These are phyloP conservation scores for Rotaria sp. DNA, from an alignment of 2,888 invertebrate genomes.

Conservation along the genomic window DNA sequence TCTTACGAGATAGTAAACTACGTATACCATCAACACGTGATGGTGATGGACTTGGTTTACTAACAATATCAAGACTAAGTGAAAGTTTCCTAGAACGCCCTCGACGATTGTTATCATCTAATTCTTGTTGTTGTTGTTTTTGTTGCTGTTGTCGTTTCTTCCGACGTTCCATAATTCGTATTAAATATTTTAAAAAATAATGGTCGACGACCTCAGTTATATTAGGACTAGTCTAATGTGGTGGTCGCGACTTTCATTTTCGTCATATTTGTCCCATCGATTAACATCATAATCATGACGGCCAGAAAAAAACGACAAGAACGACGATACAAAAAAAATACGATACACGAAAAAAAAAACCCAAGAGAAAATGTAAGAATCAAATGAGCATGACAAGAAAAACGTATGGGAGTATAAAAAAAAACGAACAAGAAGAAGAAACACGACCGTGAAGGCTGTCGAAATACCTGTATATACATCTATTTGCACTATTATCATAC, in stretches of 20 bases:
- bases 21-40: not conserved
- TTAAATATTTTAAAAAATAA: too few species aligned
- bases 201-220: not conserved
- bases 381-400: conserved; percentile 18
- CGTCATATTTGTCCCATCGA: conserved; percentile 4
- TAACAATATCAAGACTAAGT: not conserved
- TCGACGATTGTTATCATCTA: not conserved
- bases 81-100: not conserved
- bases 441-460: not conserved
- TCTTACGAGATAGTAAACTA: conserved; percentile 1
- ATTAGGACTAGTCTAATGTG: not conserved
- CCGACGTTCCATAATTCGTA: not conserved
- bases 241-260: not conserved
- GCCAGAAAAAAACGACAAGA: not conserved
- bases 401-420: not conserved
- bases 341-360: not conserved
- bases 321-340: not conserved
- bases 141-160: not conserved
- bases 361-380: not conserved
- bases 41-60: not conserved
- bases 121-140: not conserved
- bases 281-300: not conserved
- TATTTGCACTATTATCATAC: not conserved
- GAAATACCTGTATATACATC: not conserved
- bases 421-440: not conserved